Evolutionary conservation across 2,797 vertebrate species (phyloP).

Genomic region (Cygnus olor): DNA sequence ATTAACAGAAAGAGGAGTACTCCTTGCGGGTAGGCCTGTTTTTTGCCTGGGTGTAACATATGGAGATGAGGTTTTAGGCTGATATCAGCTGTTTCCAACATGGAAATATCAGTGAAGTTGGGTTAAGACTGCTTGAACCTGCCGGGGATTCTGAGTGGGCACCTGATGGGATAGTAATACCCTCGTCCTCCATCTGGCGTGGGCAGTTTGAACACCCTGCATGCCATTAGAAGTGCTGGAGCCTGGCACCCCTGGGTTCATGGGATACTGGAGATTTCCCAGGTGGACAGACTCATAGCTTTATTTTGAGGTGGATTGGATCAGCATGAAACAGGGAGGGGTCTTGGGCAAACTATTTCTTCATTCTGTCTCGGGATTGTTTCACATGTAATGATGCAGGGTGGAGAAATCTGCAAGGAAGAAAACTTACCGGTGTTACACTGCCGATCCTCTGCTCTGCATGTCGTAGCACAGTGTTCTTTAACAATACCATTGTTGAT

Average conservation of each 20-base stretch:
- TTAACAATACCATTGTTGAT: not conserved
- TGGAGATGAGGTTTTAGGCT: conserved; percentile 59
- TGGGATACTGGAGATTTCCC: not conserved
- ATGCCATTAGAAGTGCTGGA: not conserved
- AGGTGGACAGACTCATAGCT: conserved; percentile 3
- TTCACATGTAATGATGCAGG: not conserved
- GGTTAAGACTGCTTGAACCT: conserved; percentile 54
- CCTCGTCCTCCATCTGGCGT: not conserved
- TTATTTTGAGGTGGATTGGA: not conserved
- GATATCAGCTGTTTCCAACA: conserved; percentile 53
- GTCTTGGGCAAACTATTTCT: not conserved
- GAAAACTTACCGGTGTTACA: not conserved
- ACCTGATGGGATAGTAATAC: conserved; percentile 43
- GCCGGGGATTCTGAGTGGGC: conserved; percentile 20
- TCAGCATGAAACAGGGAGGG: accelerated
- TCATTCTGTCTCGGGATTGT: not conserved
- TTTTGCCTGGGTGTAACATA: conserved; percentile 36
- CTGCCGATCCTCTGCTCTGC: not conserved
- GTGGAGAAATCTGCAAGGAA: not conserved
- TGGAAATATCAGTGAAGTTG: conserved; percentile 55
- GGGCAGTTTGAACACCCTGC: not conserved
- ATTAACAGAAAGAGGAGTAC: not conserved
- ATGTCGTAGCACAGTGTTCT: not conserved
- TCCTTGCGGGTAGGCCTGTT: not conserved
- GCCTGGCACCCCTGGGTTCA: not conserved